phyloP scores from a whole-genome alignment of 2,113 vertebrate genomes.

The Euleptes europaea region DNA sequence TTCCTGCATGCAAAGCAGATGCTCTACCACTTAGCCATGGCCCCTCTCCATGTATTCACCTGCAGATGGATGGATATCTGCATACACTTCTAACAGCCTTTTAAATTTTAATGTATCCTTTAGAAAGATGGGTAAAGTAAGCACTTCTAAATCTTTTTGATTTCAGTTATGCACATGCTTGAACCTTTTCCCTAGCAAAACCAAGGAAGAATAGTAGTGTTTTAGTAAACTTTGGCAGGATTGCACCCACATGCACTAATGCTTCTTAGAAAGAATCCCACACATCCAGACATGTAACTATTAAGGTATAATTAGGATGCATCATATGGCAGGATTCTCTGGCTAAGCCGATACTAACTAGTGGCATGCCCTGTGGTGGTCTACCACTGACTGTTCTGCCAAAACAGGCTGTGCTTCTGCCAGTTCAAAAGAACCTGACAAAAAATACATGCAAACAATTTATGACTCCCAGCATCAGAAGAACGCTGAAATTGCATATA shows the following conservation, averaged over 20 bases:
- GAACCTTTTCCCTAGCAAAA: neutral
- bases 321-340: neutral
- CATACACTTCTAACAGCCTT: neutral
- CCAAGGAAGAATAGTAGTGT: neutral
- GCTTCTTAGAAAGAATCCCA: neutral
- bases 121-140: neutral
- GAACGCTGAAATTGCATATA: fast-evolving
- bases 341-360: neutral
- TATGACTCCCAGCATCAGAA: neutral
- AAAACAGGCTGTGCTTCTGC: neutral
- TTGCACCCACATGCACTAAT: neutral
- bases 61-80: neutral
- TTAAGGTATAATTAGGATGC: neutral
- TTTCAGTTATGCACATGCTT: neutral
- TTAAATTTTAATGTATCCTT: neutral
- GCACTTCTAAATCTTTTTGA: neutral
- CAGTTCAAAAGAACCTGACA: neutral
- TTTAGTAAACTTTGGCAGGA: neutral
- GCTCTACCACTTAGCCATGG: no score
- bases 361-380: neutral
- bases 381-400: neutral
- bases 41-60: neutral
- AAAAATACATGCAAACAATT: constrained; percentile 14
- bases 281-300: neutral
- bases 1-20: no score